phyloP scores from a whole-genome alignment of 2,797 vertebrate species.

The Gambelia wislizenii region DNA sequence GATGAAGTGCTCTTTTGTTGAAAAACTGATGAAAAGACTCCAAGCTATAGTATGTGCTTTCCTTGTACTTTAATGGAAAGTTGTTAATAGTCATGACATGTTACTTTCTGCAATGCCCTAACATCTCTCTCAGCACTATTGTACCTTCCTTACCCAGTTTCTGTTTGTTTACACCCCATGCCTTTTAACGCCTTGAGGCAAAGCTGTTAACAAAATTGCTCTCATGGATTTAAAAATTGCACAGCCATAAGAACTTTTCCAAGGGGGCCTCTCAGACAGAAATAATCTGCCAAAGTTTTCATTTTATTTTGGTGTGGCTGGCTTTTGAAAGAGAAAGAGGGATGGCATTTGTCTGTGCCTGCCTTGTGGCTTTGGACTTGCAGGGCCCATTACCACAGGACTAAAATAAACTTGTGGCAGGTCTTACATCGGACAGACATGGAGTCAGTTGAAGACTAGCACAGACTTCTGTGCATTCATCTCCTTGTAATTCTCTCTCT shows the following conservation, averaged over 20 bases:
- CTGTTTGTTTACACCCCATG: slow-evolving; percentile 18
- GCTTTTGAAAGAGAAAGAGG: slow-evolving; percentile 51
- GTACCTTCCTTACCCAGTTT: slow-evolving; percentile 35
- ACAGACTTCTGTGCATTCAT: slow-evolving; percentile 42
- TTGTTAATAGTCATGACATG: slow-evolving; percentile 33
- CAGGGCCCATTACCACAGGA: slow-evolving; percentile 21
- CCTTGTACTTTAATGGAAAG: not conserved
- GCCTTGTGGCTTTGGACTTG: slow-evolving; percentile 31
- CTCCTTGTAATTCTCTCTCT: slow-evolving; percentile 45
- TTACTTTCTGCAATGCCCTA: slow-evolving; percentile 33
- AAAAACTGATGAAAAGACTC: slow-evolving; percentile 32
- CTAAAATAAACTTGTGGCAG: slow-evolving; percentile 60
- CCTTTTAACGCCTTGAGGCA: slow-evolving; percentile 48
- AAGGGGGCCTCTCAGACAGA: slow-evolving; percentile 37
- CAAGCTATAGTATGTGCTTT: not conserved
- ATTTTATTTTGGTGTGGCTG: slow-evolving; percentile 54
- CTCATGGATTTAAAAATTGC: slow-evolving; percentile 28
- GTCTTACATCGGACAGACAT: slow-evolving; percentile 38
- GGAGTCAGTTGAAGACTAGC: slow-evolving; percentile 7
- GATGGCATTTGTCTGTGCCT: slow-evolving; percentile 36
- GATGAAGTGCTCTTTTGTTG: slow-evolving; percentile 22
- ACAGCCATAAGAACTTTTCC: slow-evolving; percentile 23
- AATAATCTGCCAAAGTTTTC: slow-evolving; percentile 50
- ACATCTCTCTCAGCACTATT: slow-evolving; percentile 28
- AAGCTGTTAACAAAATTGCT: slow-evolving; percentile 39